Conservation (phyloP, 1,140 invertebrate species). For the Phenacoccus solenopsis region DNA sequence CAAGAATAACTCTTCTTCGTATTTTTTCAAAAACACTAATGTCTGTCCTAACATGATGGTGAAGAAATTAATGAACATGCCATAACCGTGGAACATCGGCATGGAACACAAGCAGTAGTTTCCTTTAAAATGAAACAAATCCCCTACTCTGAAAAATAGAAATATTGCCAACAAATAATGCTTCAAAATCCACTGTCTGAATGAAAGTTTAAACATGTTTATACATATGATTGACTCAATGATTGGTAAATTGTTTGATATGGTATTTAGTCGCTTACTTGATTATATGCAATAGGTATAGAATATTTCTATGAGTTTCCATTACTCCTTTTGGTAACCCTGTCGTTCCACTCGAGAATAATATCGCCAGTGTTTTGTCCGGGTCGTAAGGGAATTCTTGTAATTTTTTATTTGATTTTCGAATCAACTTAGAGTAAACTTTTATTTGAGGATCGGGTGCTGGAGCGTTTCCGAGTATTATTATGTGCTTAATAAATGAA, state of each 20-base stretch:
- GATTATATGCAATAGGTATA: constrained; percentile 36
- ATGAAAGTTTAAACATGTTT: too few species aligned
- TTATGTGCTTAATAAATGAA: constrained; percentile 19
- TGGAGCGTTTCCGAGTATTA: constrained; percentile 20
- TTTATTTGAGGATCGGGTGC: background rate
- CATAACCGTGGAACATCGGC: constrained; percentile 53
- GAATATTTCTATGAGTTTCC: constrained; percentile 56
- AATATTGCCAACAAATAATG: background rate
- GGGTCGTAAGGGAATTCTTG: constrained; percentile 18
- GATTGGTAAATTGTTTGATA: too few species aligned
- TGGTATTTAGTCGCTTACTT: constrained; percentile 34
- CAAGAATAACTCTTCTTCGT: constrained; percentile 52
- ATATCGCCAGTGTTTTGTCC: constrained; percentile 34
- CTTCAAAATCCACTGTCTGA: too few species aligned
- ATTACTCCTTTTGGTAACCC: constrained; percentile 76
- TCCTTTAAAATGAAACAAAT: background rate
- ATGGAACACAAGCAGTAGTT: constrained; percentile 33
- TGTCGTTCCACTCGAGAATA: constrained; percentile 55
- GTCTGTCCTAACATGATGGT: constrained; percentile 39
- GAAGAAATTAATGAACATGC: constrained; percentile 38
- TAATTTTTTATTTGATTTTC: background rate
- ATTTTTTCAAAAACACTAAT: constrained; percentile 47
- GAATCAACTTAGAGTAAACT: constrained; percentile 1
- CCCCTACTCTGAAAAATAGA: background rate
- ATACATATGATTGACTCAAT: too few species aligned